Percentiles rank a stretch among this genome's conserved stretches.
These are phyloP conservation scores for Rhagophthalmus giganteus DNA, from an alignment of 2,888 invertebrate species.

Conservation along the genomic window DNA sequence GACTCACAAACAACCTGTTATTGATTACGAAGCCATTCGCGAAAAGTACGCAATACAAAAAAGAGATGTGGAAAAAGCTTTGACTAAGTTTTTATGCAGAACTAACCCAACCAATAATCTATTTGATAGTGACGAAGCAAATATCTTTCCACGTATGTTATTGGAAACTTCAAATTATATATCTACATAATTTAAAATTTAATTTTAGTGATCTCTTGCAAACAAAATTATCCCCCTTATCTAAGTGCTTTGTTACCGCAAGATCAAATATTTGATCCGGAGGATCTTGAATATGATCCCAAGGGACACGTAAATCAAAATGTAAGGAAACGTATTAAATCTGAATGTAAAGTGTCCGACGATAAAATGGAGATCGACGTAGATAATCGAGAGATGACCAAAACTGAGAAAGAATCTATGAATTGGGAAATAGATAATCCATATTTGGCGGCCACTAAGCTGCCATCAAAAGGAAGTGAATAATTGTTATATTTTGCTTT, in stretches of 20 bases:
- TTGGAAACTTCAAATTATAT: no score
- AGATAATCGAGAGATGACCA: constrained; percentile 41
- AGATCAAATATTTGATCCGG: constrained; percentile 89
- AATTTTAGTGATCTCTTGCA: constrained; percentile 83
- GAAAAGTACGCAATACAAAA: constrained; percentile 94
- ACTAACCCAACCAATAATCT: constrained; percentile 87
- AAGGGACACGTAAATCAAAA: background rate
- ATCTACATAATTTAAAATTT: no score
- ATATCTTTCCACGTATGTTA: constrained; percentile 81
- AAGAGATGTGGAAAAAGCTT: constrained; percentile 87
- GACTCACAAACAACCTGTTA: constrained; percentile 95
- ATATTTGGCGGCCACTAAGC: constrained; percentile 61
- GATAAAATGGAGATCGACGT: constrained; percentile 47
- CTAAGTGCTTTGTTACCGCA: constrained; percentile 84
- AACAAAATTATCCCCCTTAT: constrained; percentile 79
- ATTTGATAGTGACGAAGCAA: constrained; percentile 86
- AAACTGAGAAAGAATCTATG: constrained; percentile 54
- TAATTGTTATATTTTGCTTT: background rate
- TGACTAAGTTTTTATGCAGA: constrained; percentile 91
- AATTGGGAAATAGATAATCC: constrained; percentile 72
- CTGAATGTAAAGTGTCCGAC: constrained; percentile 29
- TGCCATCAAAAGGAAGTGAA: constrained; percentile 44
- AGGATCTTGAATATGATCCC: constrained; percentile 71
- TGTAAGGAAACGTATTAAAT: background rate
- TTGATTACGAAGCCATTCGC: constrained; percentile 93